These are phyloP conservation scores for Hephaestus fuliginosus DNA, from an alignment of 2,797 vertebrate genomes.

Conservation along the genomic window DNA sequence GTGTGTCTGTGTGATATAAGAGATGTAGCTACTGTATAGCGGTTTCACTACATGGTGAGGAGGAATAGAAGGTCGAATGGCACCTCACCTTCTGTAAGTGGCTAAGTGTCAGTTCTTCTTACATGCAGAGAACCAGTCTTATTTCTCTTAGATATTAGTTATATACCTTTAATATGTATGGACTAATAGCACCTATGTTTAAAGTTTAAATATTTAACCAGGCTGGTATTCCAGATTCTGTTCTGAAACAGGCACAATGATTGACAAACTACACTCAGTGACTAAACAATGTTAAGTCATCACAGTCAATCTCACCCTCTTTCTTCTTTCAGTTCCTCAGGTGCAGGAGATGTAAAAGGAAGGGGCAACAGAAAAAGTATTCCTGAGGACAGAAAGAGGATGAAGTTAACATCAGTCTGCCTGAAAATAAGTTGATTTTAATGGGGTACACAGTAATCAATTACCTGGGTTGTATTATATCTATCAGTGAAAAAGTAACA, in stretches of 20 bases:
- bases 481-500: too few species aligned
- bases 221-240: not conserved
- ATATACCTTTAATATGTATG: not conserved
- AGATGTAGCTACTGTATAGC: not conserved
- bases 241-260: not conserved
- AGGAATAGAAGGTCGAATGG: not conserved
- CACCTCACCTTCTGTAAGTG: not conserved
- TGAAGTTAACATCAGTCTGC: not conserved
- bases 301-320: constrained; percentile 35
- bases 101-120: not conserved
- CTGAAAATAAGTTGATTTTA: too few species aligned
- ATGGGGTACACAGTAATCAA: too few species aligned
- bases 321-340: constrained; percentile 4
- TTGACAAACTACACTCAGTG: not conserved
- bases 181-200: not conserved
- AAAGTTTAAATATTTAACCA: constrained; percentile 7
- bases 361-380: not conserved
- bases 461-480: too few species aligned
- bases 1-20: not conserved
- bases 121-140: not conserved
- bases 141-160: not conserved
- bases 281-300: constrained; percentile 60
- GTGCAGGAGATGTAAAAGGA: not conserved
- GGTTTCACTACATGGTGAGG: not conserved
- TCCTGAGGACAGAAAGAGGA: not conserved